Evolutionary conservation across 2,888 invertebrate genomes (phyloP), one percentile per base, ranked within the genome.

Genomic region (Girardia tigrina): DNA sequence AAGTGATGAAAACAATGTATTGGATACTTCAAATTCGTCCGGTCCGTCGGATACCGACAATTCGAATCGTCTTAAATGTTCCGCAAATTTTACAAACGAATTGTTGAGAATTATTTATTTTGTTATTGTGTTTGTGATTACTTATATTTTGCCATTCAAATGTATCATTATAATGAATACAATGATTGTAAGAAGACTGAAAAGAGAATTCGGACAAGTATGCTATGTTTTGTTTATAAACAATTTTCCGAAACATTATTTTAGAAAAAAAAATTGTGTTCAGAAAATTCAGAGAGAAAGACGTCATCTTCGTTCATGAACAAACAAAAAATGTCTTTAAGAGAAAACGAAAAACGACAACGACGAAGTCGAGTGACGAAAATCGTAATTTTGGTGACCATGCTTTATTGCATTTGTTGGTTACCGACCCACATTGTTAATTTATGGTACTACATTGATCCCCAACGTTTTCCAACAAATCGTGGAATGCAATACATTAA

Each of bases 361-460:
- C 75, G 29, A 14, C 76, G 75, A 28, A 29, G 75, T 16, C 75
- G 74, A 23, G 75, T 75, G 8, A 75, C 75, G 6, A 75, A 75
- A 26, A 29, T 75, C 12, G 75, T 75, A 26, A 75, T 75, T 27
- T 23, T 75, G 0, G 75, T 75, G 20, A 75, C 75, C 0, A 75
- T 74, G 20, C 42, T 75, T 16, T 75, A 75, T 26, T 73, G 75
- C 27, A 42, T 75, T 23, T 75, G 75, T 28, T 75, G 75, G 75
- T 28, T 75, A 16, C 75, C 75, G 8, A 75, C 75, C 16, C 73
- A 75, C 23, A 26, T 75, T n/a, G 56, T 75, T 28, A 75, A 75
- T 26, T 36, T 28, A 26, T 75, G 75, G 75, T 75, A 75, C 27
- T 29, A 75, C 27, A 42, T 75, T 1, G 42, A 29, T 26, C 75